Evolutionary conservation across 2,797 vertebrate species (phyloP).

Genomic region (Sylvilagus floridanus): DNA sequence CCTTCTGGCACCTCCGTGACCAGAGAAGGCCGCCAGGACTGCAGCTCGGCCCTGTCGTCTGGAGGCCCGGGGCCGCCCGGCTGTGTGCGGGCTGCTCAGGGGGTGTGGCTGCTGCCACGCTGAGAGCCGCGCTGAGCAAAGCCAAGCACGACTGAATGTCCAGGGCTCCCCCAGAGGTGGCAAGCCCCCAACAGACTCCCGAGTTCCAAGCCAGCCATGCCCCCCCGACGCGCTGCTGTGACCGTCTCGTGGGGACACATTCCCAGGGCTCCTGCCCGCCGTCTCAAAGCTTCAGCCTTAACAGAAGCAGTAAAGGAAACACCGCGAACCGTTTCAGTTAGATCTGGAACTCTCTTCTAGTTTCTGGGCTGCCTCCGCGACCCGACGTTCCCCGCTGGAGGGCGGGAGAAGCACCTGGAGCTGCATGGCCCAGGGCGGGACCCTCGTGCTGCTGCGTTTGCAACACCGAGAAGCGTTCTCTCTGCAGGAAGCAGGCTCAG

Average conservation of each 20-base stretch:
- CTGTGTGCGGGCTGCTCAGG: background rate
- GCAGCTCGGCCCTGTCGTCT: background rate
- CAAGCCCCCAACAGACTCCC: background rate
- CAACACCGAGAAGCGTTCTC: background rate
- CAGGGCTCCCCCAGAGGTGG: background rate
- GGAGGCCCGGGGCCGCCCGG: background rate
- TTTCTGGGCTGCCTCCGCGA: background rate
- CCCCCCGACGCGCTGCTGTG: background rate
- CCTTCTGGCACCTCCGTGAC: background rate
- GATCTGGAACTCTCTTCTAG: background rate
- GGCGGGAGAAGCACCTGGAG: rapidly evolving
- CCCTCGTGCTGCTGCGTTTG: too few relatives aligned
- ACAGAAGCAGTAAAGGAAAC: background rate
- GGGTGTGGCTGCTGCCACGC: background rate
- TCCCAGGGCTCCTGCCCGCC: background rate
- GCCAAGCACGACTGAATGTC: background rate
- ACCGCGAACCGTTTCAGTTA: background rate
- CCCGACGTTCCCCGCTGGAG: background rate
- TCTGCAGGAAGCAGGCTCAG: rapidly evolving
- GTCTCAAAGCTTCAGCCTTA: background rate
- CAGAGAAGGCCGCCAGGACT: background rate
- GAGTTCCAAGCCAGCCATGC: background rate
- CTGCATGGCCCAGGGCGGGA: rapidly evolving
- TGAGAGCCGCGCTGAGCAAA: background rate
- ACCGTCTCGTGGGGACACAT: background rate